Base-by-base conservation (phyloP, 2,113 vertebrate species). In the Origma solitaria region DNA sequence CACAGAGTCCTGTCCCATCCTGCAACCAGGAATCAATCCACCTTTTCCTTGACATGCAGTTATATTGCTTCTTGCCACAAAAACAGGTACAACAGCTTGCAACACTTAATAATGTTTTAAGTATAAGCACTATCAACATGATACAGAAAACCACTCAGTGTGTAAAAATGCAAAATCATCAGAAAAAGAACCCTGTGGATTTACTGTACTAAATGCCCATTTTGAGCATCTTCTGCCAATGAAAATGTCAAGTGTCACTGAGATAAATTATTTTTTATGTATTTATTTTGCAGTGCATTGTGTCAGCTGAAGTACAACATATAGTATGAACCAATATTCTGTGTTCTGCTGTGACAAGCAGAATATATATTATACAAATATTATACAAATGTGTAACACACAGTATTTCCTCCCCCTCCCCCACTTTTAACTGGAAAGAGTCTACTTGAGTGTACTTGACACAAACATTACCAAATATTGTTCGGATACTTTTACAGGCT, bases 351-450 rank as follows among this genome's bases (percentile, higher is more conserved):
- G 22, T 17, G 30, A 24, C 24, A 66, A 31, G 35, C 23, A 44
- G 42, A 44, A 44, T 44, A 44, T 44, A 44, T 44, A 44, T 44
- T 44, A 53, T 19, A 22, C 31, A 27, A 44, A 3, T n/a, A 70
- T 28, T 60, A 44, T 17, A 44, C 10, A 70, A 88, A 45, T 14
- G 6, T 31, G 6, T 31, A 79, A 70, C 11, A n/a, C 5, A 84
- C 49, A 35, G 6, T 40, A 20, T 12, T 44, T 44, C n/a, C 13
- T 38, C 3, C 4, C 4, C 4, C 4, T 23, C 22, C 0, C 4
- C 11, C 6, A 35, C 2, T 49, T 77, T 45, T 53, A 94, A 71
- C 23, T 23, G 79, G 10, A 20, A 76, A 76, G 10, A 40, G 31
- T 88, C 42, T 86, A 35, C 7, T 57, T 44, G 12, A 78, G 10